Base-by-base conservation (phyloP, 2,888 invertebrate species). In the Osedax fenrisi region DNA sequence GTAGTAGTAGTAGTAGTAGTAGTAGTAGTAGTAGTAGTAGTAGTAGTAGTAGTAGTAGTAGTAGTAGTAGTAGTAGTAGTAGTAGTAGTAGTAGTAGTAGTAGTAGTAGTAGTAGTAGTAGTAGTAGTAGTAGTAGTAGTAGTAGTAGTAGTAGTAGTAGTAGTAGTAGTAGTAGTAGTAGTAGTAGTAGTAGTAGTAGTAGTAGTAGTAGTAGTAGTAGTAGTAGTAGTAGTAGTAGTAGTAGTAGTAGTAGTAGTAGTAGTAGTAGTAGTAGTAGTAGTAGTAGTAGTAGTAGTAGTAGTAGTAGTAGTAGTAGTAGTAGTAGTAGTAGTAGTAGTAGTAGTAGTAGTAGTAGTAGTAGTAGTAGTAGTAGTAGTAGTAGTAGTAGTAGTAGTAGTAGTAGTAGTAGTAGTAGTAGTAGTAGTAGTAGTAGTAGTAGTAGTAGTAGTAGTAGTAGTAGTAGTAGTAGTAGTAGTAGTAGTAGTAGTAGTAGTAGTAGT, bases 241-340 rank as follows among this genome's bases (percentile, higher is more conserved):
- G n/a, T n/a, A n/a, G n/a, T n/a, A n/a, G n/a, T n/a, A n/a, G n/a
- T n/a, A n/a, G n/a, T n/a, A n/a, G n/a, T 72, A 24, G 68, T 23
- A 1, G 74, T 74, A 10, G 27, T 27, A 70, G 27, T 68, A 25
- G 56, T 27, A 27, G 74, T 68, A 17, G 2, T 72, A n/a, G 68
- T 74, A 24, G 41, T 21, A 27, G 26, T 26, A 22, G 69, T 68
- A n/a, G 68, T 25, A n/a, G 26, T 27, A 26, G 73, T 72, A 22
- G 1, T 70, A 10, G 41, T 27, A 27, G 73, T 56, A 56, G 56
- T 56, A 56, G 56, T 56, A 56, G 56, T 56, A 56, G 56, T n/a
- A 56, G 61, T 61, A 61, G 1, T 61, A 61, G 61, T 2, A 61
- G 61, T 61, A 61, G 61, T 2, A 61, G 61, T 61, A 2, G 61